Base-by-base conservation (phyloP, 2,113 vertebrate species). In the Apodemus speciosus region DNA sequence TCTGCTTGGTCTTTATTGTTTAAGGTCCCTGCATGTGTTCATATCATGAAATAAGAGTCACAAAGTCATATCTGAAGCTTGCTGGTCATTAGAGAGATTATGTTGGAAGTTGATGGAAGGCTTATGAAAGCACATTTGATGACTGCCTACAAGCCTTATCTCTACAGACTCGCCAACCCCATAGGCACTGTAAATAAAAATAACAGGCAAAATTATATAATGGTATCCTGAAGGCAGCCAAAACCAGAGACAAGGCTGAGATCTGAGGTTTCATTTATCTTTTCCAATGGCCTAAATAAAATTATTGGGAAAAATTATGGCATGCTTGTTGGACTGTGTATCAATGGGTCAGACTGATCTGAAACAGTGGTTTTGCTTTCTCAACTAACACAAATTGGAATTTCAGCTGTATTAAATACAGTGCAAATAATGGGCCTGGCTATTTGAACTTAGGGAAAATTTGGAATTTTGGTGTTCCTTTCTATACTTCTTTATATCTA, bases 301-400 rank as follows among this genome's bases (percentile, higher is more conserved):
- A 91, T 95, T 60, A 95, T 71, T 71, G 64, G 71, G 88, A 84
- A 77, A 88, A 89, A 94, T 66, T 66, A 49, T n/a, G 62, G 32
- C 51, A 7, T 62, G 77, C 60, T 72, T n/a, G 8, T 64, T 69
- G 8, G 53, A 75, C 35, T 77, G 15, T 3, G n/a, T 83, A 66
- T n/a, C 43, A 53, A 25, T 40, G 62, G 77, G 40, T 94, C 43
- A 92, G 46, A 73, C 1, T 32, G 49, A 72, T 79, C 68, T 92
- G 40, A 72, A 1, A 88, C 40, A 88, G 23, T 89, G 38, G 72
- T 51, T 66, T 92, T 64, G 84, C 30, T 90, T 60, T 81, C 75
- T 56, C 85, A 20, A 18, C 81, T 90, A 68, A 90, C 25, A 56
- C 76, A 71, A 71, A 81, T 6, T 69, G 15, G 27, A 43, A 83